Percentiles rank a stretch among this genome's conserved stretches.
Conservation (phyloP, 2,113 vertebrate species). For the Morone saxatilis region DNA sequence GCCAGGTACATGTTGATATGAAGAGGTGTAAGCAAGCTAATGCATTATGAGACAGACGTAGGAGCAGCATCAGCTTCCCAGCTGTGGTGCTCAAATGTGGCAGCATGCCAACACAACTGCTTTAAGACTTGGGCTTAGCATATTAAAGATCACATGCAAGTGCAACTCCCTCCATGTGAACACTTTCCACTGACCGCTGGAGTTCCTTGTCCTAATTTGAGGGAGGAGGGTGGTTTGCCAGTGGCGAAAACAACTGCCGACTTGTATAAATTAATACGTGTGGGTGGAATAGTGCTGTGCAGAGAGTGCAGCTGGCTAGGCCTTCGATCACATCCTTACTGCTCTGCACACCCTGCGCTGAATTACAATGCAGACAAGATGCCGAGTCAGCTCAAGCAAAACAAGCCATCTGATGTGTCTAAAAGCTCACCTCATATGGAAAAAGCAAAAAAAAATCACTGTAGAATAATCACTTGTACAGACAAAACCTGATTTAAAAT, state of each 20-base stretch:
- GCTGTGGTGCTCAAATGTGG: constrained; percentile 36
- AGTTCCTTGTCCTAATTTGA: constrained; percentile 63
- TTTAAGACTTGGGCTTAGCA: constrained; percentile 26
- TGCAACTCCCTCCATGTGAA: constrained; percentile 23
- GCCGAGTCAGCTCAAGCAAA: constrained; percentile 69
- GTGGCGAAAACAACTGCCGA: constrained; percentile 57
- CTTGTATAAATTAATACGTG: constrained; percentile 52
- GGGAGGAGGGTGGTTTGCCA: constrained; percentile 29
- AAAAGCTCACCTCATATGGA: constrained; percentile 6
- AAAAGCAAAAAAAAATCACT: constrained; percentile 6
- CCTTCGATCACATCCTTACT: constrained; percentile 58
- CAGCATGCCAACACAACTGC: constrained; percentile 48
- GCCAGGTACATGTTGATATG: constrained; percentile 33
- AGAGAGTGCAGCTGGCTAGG: constrained; percentile 58
- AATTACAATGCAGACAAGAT: constrained; percentile 71
- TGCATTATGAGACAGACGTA: constrained; percentile 39
- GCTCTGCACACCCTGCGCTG: constrained; percentile 49
- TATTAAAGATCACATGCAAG: constrained; percentile 39
- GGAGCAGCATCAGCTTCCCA: constrained; percentile 40
- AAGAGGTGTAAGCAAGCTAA: constrained; percentile 42
- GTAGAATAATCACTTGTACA: constrained; percentile 7
- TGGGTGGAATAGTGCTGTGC: constrained; percentile 45
- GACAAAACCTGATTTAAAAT: not conserved
- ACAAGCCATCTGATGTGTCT: constrained; percentile 46
- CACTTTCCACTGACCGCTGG: constrained; percentile 47